Conservation (phyloP, 2,888 invertebrate genomes). For the Aproaerema taeniolella region DNA sequence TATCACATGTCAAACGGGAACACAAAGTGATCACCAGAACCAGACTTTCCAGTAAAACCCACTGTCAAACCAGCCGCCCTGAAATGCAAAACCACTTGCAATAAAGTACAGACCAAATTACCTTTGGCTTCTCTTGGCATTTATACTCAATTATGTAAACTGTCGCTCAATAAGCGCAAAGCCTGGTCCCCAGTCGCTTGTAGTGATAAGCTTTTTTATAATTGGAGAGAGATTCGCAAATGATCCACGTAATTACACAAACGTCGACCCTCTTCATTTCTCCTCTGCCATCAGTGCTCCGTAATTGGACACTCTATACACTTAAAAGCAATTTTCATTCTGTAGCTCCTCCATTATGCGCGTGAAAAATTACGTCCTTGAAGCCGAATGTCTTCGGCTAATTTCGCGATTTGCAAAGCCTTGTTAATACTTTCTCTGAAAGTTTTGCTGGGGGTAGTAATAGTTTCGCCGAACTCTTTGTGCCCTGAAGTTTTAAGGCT, state of each 20-base stretch:
- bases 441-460: slow-evolving; percentile 2
- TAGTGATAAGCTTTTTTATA: slow-evolving; percentile 66
- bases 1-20: too few species aligned
- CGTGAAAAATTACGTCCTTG: neutral
- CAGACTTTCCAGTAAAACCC: too few species aligned
- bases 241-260: slow-evolving; percentile 73
- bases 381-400: neutral
- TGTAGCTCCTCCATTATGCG: slow-evolving; percentile 23
- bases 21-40: too few species aligned
- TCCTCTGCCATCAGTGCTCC: slow-evolving; percentile 38
- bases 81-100: too few species aligned
- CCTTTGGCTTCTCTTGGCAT: too few species aligned
- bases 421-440: too few species aligned
- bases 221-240: slow-evolving; percentile 68
- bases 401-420: neutral
- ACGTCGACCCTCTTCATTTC: slow-evolving; percentile 74
- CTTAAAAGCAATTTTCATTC: slow-evolving; percentile 29
- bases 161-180: slow-evolving; percentile 27
- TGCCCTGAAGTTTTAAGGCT: slow-evolving; percentile 35
- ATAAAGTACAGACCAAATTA: too few species aligned
- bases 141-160: too few species aligned
- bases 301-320: slow-evolving; percentile 51
- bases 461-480: slow-evolving; percentile 24
- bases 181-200: slow-evolving; percentile 45
- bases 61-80: too few species aligned